phyloP scores from a whole-genome alignment of 35 echinoderm and acorn worm genomes.

The Hemicentrotus pulcherrimus region DNA sequence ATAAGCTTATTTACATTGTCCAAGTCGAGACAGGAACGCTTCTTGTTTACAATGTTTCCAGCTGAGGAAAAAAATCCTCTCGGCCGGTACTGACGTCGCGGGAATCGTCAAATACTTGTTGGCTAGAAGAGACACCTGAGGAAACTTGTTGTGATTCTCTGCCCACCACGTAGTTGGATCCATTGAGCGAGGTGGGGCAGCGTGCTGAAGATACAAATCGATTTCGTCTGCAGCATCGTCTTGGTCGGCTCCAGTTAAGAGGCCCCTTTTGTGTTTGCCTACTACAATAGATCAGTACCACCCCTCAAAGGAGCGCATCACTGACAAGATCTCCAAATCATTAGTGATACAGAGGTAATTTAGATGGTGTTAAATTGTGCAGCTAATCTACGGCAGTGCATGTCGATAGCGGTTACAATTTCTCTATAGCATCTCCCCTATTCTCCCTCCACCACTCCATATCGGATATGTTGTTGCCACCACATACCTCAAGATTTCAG shows the following conservation, averaged over 20 bases:
- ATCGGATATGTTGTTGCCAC: too few relatives aligned
- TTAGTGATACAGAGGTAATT: too few relatives aligned
- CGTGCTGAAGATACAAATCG: not conserved
- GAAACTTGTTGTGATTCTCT: not conserved
- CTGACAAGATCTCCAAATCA: too few relatives aligned
- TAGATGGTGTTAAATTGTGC: too few relatives aligned
- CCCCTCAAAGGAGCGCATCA: too few relatives aligned
- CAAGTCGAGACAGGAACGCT: not conserved
- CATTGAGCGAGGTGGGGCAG: not conserved
- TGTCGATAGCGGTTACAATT: too few relatives aligned
- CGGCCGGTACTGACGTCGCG: not conserved
- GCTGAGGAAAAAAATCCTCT: conserved; percentile 25
- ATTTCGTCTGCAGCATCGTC: too few relatives aligned
- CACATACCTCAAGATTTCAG: too few relatives aligned
- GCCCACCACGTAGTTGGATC: not conserved
- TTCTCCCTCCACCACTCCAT: too few relatives aligned
- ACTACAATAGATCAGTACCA: not conserved
- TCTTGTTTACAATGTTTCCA: conserved; percentile 33
- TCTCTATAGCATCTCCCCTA: too few relatives aligned
- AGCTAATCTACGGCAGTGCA: too few relatives aligned
- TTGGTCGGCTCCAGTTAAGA: too few relatives aligned
- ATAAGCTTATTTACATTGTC: not conserved
- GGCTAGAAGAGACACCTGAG: not conserved
- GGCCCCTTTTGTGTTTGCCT: not conserved
- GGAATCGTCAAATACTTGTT: not conserved